Conservation (phyloP, 2,888 invertebrate genomes). For the Cylindroiulus punctatus region DNA sequence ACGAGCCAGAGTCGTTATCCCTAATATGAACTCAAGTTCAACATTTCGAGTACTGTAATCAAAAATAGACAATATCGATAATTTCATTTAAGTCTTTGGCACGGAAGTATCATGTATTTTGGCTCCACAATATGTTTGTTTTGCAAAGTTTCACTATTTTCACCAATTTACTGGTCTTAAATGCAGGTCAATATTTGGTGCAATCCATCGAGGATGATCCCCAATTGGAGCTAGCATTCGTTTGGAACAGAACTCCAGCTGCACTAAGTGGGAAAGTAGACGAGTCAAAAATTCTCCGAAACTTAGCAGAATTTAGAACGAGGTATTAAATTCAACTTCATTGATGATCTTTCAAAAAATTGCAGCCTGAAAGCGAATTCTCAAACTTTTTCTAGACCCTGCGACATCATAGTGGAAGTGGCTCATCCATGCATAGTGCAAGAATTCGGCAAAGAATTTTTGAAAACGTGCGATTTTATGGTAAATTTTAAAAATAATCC, state of each 20-base stretch:
- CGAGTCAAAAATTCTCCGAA: too few relatives aligned
- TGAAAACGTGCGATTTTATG: constrained; percentile 68
- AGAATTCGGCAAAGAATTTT: constrained; percentile 67
- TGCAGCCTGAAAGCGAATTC: too few relatives aligned
- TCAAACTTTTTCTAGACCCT: background rate
- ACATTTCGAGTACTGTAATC: too few relatives aligned
- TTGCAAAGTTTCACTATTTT: background rate
- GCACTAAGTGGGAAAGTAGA: constrained; percentile 15
- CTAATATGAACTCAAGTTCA: too few relatives aligned
- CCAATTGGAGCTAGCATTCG: constrained; percentile 66
- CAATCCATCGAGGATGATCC: constrained; percentile 63
- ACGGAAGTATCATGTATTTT: too few relatives aligned
- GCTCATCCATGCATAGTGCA: constrained; percentile 69
- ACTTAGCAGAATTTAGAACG: too few relatives aligned
- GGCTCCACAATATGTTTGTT: too few relatives aligned
- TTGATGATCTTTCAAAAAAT: too few relatives aligned
- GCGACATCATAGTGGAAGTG: constrained; percentile 69
- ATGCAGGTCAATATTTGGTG: constrained; percentile 66
- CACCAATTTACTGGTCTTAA: constrained; percentile 52
- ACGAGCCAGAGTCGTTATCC: too few relatives aligned
- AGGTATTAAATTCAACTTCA: too few relatives aligned
- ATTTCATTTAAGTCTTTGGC: too few relatives aligned
- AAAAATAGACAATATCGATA: too few relatives aligned
- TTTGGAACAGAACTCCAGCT: constrained; percentile 67
- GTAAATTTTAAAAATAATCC: constrained; percentile 62